Evolutionary conservation across 2,888 invertebrate genomes (phyloP).

Genomic region (Synanthedon myopaeformis): DNA sequence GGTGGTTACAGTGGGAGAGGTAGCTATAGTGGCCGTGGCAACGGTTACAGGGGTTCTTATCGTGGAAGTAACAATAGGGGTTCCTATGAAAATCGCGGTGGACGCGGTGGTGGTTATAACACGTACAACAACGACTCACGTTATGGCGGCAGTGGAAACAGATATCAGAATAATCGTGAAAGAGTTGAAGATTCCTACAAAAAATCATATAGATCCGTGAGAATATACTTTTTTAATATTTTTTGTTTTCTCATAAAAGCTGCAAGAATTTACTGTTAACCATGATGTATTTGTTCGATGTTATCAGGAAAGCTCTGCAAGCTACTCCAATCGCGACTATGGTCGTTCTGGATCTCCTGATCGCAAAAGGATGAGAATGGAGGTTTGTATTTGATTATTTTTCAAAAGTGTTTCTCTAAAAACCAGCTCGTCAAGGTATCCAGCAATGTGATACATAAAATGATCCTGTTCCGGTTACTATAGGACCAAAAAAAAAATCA

Average conservation of each 20-base stretch:
- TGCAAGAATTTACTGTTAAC: not conserved
- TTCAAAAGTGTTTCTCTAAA: not conserved
- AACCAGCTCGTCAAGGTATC: too few species aligned
- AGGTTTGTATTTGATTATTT: constrained; percentile 49
- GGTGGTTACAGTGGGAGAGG: constrained; percentile 39
- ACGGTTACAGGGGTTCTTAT: constrained; percentile 49
- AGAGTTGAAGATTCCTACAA: constrained; percentile 61
- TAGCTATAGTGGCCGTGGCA: constrained; percentile 43
- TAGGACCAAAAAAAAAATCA: too few species aligned
- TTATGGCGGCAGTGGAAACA: constrained; percentile 43
- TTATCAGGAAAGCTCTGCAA: constrained; percentile 51
- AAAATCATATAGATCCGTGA: constrained; percentile 60
- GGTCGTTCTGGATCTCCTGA: constrained; percentile 73
- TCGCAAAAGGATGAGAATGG: constrained; percentile 73
- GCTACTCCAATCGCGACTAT: constrained; percentile 66
- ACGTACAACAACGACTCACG: constrained; percentile 54
- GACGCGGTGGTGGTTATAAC: constrained; percentile 51
- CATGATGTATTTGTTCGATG: not conserved
- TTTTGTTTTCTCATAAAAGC: too few species aligned
- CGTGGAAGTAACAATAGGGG: constrained; percentile 47
- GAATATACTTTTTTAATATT: constrained; percentile 6
- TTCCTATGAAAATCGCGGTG: constrained; percentile 49
- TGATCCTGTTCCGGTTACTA: too few species aligned
- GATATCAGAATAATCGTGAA: constrained; percentile 47
- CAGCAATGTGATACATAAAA: too few species aligned